phyloP scores from a whole-genome alignment of 2,113 vertebrate genomes.

The Chlamydotis undulata region DNA sequence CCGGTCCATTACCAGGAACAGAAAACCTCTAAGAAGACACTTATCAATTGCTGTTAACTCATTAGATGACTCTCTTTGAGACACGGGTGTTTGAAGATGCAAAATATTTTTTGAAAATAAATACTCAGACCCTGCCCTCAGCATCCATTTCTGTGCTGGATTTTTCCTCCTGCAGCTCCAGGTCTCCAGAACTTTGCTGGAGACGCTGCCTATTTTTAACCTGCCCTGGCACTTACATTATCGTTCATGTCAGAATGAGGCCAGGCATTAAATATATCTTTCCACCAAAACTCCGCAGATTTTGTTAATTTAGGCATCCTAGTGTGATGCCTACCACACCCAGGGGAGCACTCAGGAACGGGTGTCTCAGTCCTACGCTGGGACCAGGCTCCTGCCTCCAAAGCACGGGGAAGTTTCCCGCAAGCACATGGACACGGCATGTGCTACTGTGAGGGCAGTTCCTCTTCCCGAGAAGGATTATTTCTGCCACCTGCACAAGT shows the following conservation, averaged over 20 bases:
- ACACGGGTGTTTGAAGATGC: background rate
- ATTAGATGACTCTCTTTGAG: background rate
- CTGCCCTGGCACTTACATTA: slow-evolving; percentile 45
- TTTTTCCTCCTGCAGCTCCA: slow-evolving; percentile 19
- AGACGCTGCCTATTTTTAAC: slow-evolving; percentile 60
- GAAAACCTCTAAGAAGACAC: background rate
- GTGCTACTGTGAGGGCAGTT: background rate
- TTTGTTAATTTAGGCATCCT: background rate
- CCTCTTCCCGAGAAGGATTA: background rate
- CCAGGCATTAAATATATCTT: slow-evolving; percentile 38
- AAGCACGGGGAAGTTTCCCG: background rate
- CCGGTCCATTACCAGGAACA: background rate
- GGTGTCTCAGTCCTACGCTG: background rate
- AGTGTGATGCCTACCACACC: background rate
- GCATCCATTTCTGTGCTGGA: background rate
- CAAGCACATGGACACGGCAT: background rate
- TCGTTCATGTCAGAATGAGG: slow-evolving; percentile 58
- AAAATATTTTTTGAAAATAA: background rate
- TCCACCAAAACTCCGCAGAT: slow-evolving; percentile 30
- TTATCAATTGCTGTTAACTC: background rate
- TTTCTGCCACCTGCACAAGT: background rate
- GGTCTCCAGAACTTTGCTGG: slow-evolving; percentile 48
- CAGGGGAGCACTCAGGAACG: background rate
- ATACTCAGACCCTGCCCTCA: background rate
- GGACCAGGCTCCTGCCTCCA: background rate